Evolutionary conservation across 2,797 vertebrate species (phyloP).

Genomic region (Phalloptychus januarius): DNA sequence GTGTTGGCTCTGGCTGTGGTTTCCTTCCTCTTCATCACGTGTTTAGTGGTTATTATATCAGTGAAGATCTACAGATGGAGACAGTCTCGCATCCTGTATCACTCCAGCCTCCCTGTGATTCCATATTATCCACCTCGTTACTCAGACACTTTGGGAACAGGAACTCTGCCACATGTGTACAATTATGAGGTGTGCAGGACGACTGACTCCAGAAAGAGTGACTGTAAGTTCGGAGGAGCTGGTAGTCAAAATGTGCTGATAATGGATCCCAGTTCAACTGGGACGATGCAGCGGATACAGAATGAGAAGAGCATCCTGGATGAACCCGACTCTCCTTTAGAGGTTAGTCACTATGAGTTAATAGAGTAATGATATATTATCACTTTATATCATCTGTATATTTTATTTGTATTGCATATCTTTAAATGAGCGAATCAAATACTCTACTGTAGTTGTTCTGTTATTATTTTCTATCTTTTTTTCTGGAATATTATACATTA

Average conservation of each 20-base stretch:
- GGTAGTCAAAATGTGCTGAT: constrained; percentile 13
- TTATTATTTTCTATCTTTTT: background rate
- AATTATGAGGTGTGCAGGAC: constrained; percentile 33
- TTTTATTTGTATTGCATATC: background rate
- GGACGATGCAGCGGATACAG: background rate
- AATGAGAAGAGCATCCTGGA: constrained; percentile 30
- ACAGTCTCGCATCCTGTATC: too few species aligned
- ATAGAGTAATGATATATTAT: background rate
- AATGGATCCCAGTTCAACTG: constrained; percentile 7
- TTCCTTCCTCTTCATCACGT: too few species aligned
- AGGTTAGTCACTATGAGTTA: constrained; percentile 1
- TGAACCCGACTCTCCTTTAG: constrained; percentile 37
- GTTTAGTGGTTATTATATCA: too few species aligned
- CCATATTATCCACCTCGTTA: too few species aligned
- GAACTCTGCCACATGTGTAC: constrained; percentile 14
- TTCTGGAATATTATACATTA: background rate
- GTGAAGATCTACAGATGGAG: too few species aligned
- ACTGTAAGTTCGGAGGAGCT: background rate
- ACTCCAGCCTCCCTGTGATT: too few species aligned
- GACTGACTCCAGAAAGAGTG: constrained; percentile 21
- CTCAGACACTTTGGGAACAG: too few species aligned
- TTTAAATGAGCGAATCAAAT: background rate
- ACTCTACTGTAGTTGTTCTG: accelerated
- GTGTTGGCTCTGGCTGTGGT: too few species aligned
- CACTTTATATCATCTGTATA: background rate